These are phyloP conservation scores for Papilio machaon DNA, from an alignment of 1,140 invertebrate species.

Conservation along the genomic window DNA sequence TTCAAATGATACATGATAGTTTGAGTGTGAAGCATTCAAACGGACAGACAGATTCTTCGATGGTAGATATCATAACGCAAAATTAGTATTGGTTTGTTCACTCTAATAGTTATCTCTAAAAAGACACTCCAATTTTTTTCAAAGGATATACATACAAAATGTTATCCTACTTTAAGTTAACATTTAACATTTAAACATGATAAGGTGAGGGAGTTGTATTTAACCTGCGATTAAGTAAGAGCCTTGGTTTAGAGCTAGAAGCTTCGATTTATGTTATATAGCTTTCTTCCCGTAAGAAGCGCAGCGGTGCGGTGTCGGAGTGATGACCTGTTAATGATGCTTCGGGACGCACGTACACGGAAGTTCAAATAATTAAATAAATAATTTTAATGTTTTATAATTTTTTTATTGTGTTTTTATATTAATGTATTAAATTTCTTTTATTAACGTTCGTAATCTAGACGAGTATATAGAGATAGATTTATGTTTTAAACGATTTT, in stretches of 20 bases:
- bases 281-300: conserved; percentile 41
- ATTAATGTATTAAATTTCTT: too few relatives aligned
- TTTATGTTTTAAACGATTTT: too few relatives aligned
- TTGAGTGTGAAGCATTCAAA: too few relatives aligned
- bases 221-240: conserved; percentile 34
- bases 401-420: too few relatives aligned
- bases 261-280: conserved; percentile 44
- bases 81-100: neutral
- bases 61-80: too few relatives aligned
- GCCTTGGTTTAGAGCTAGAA: conserved; percentile 16
- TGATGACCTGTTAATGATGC: conserved; percentile 57
- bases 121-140: neutral
- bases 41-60: too few relatives aligned
- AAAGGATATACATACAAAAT: neutral
- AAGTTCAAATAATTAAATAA: neutral
- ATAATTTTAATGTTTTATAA: neutral
- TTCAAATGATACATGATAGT: neutral
- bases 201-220: conserved; percentile 13
- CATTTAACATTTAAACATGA: neutral
- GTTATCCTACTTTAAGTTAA: neutral
- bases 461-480: too few relatives aligned
- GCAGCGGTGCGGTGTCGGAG: conserved; percentile 49
- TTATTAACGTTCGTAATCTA: too few relatives aligned
- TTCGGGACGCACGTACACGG: conserved; percentile 53
- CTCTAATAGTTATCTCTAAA: neutral